Base-by-base conservation (phyloP, 1,140 invertebrate species). In the Sycobia sp. region DNA sequence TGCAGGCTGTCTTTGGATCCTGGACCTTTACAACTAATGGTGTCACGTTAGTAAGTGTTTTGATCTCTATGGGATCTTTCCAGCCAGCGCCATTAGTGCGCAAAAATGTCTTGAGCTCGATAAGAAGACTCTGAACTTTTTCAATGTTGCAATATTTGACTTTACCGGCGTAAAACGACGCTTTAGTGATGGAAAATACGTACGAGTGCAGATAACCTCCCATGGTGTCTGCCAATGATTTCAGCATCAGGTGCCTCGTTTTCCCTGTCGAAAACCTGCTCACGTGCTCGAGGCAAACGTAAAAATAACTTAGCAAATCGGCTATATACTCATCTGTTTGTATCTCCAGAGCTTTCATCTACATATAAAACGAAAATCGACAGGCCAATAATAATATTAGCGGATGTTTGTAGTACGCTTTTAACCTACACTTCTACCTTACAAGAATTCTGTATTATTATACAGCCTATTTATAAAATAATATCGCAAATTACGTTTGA, bases 151-250 rank as follows among this genome's bases (percentile, higher is more conserved):
- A 74, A 68, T 83, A 87, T 44, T 85, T 77, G 18, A 87, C 77
- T 58, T 84, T 83, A 0, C 86, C 86, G 11, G 86, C 83, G 56
- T 88, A 88, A 71, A 84, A 88, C 4, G 85, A 83, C 64, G 83
- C 83, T 66, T 80, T 81, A 3, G 83, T 83, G 2, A 83, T 70
- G 4, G 86, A 86, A 23, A 87, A 67, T 27, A 86, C 73, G 66
- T 85, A 82, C 62, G 77, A 79, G 51, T 81, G 78, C 53, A 88
- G 69, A 71, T 86, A 85, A 38, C 83, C 85, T 60, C 78, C 82
- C 54, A 84, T 71, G 8, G 76, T 76, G 62, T 87, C 86, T 2
- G 82, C 81, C 10, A 87, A 65, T 20, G 84, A 82, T 70, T 84
- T 76, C 69, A 85, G 70, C 62, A 86, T 76, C 29, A 86, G 73